Evolutionary conservation across 1,140 invertebrate genomes (phyloP), one percentile per base, ranked within the genome.

Genomic region (Gonioctena quinquepunctata): DNA sequence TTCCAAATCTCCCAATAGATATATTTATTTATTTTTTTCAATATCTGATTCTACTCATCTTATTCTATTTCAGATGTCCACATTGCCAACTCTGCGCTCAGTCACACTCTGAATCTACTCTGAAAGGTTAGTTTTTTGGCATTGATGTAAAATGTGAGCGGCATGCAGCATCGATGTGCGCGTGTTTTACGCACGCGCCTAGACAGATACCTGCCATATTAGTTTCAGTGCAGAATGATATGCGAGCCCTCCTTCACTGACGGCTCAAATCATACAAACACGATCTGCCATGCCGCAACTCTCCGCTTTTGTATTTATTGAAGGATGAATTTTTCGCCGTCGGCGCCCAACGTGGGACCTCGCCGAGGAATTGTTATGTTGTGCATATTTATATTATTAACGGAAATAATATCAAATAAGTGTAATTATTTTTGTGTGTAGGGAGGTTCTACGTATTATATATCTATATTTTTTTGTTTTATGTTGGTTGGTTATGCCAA

Each of bases 1-100:
- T n/a, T n/a, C n/a, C n/a, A n/a, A n/a, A n/a, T n/a, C n/a, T n/a
- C n/a, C n/a, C n/a, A n/a, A n/a, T n/a, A n/a, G n/a, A n/a, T n/a
- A n/a, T n/a, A n/a, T n/a, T n/a, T n/a, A n/a, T n/a, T n/a, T n/a
- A n/a, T n/a, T n/a, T n/a, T n/a, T n/a, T n/a, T n/a, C n/a, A n/a
- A n/a, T n/a, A n/a, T n/a, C n/a, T n/a, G n/a, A n/a, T n/a, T n/a
- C n/a, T n/a, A n/a, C n/a, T n/a, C n/a, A n/a, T 19, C 25, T 64
- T 64, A 71, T 42, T 42, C 66, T 3, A 13, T 42, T 42, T 42
- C 33, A 42, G 33, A 42, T 42, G 11, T 42, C 77, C 23, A 71
- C 75, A 11, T 71, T 80, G 23, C 78, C 77, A n/a, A 74, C 75
- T n/a, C 69, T 80, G 48, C 76, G 76, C 28, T 79, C 80, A 3